phyloP scores from a whole-genome alignment of 1,140 invertebrate genomes.

The Ptiloglossa arizonensis region DNA sequence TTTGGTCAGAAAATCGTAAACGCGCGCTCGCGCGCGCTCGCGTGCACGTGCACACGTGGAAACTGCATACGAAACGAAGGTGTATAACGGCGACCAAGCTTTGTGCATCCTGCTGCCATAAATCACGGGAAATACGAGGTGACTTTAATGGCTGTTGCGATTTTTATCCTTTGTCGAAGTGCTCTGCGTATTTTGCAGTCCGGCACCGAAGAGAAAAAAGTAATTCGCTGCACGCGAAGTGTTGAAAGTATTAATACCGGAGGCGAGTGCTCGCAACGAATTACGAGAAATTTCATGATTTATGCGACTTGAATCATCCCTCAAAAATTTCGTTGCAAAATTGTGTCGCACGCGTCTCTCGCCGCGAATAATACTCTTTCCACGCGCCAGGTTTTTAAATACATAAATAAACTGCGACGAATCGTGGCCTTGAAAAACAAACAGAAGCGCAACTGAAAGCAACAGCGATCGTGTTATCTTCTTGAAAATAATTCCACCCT shows the following conservation, averaged over 20 bases:
- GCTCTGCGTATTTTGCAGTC: constrained; percentile 52
- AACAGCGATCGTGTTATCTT: too few relatives aligned
- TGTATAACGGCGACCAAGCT: constrained; percentile 63
- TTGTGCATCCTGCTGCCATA: constrained; percentile 60
- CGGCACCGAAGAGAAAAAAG: constrained; percentile 17
- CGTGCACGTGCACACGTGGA: constrained; percentile 17
- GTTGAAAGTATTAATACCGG: constrained; percentile 53
- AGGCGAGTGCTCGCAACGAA: constrained; percentile 11
- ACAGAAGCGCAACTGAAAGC: not conserved
- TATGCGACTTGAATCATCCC: constrained; percentile 32
- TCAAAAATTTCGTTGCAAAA: constrained; percentile 7
- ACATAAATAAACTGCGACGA: not conserved
- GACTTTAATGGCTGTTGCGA: constrained; percentile 71
- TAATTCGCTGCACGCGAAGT: constrained; percentile 51
- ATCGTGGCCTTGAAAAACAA: not conserved
- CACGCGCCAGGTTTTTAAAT: not conserved
- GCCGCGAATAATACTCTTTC: not conserved
- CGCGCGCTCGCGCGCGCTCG: not conserved
- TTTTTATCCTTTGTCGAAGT: constrained; percentile 67
- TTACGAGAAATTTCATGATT: constrained; percentile 40
- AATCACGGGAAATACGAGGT: constrained; percentile 66
- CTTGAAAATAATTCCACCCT: not conserved
- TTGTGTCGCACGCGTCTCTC: not conserved
- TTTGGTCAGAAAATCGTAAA: constrained; percentile 15
- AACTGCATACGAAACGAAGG: constrained; percentile 5